phyloP scores from a whole-genome alignment of 2,113 vertebrate genomes.

The Callipepla californica region DNA sequence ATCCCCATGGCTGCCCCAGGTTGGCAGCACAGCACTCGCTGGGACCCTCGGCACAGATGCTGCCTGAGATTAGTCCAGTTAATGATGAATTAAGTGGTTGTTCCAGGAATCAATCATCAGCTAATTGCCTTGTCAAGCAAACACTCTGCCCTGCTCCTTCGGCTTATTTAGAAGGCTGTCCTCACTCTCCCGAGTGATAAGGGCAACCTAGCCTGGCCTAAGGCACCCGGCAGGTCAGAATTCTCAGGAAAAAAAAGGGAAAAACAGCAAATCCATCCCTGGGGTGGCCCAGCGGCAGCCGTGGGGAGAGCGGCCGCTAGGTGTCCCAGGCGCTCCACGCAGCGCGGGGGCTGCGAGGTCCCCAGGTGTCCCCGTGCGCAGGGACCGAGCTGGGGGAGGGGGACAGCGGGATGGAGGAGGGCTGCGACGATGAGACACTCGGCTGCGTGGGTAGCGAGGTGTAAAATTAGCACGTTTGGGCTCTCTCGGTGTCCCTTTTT shows the following conservation, averaged over 20 bases:
- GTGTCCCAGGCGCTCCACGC: slow-evolving; percentile 46
- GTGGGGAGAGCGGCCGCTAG: slow-evolving; percentile 42
- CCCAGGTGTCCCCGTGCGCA: neutral
- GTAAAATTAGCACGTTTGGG: slow-evolving; percentile 37
- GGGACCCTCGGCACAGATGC: slow-evolving; percentile 30
- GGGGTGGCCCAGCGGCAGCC: neutral
- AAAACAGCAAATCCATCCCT: slow-evolving; percentile 33
- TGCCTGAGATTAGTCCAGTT: slow-evolving; percentile 12
- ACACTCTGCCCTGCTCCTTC: slow-evolving; percentile 3
- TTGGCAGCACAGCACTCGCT: neutral
- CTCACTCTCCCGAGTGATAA: neutral
- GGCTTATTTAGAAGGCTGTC: slow-evolving; percentile 29
- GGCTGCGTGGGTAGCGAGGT: slow-evolving; percentile 16
- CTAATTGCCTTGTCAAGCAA: slow-evolving; percentile 62
- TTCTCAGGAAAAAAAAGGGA: neutral
- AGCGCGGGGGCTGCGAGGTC: neutral
- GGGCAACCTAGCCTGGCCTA: neutral
- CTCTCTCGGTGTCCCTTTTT: neutral
- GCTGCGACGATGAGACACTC: neutral
- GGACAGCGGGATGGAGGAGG: neutral
- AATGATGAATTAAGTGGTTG: slow-evolving; percentile 65
- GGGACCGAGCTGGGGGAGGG: too few species aligned
- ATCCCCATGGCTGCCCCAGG: neutral
- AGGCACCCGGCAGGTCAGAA: neutral
- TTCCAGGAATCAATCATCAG: slow-evolving; percentile 60